phyloP scores from a whole-genome alignment of 2,113 vertebrate species.

The Irena cyanogastra region DNA sequence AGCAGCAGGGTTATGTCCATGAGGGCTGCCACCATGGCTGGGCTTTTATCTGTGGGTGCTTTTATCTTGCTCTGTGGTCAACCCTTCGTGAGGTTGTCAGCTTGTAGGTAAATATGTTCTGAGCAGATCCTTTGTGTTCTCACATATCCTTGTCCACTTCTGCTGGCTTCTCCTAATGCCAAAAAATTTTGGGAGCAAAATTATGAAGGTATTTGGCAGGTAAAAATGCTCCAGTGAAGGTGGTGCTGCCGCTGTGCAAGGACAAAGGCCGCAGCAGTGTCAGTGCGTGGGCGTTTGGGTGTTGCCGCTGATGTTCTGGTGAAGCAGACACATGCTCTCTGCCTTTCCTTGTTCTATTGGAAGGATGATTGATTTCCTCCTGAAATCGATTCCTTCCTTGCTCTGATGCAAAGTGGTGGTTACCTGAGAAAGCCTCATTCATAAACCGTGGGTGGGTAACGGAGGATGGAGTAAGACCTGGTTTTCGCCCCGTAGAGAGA shows the following conservation, averaged over 20 bases:
- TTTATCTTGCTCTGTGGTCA: background rate
- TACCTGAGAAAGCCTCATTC: slow-evolving; percentile 34
- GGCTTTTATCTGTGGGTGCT: background rate
- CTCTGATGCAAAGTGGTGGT: background rate
- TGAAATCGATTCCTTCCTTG: no score
- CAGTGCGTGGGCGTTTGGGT: background rate
- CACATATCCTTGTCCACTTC: background rate
- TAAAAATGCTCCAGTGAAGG: background rate
- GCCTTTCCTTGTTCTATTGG: background rate
- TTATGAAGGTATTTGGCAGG: background rate
- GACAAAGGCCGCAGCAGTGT: background rate
- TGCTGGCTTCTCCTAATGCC: background rate
- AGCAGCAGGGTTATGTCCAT: background rate
- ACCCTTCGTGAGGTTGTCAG: background rate
- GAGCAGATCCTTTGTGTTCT: background rate
- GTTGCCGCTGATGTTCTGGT: background rate
- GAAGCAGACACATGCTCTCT: background rate
- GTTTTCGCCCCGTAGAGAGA: rapidly evolving
- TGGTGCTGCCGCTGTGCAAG: background rate
- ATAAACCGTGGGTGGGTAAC: background rate
- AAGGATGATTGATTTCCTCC: background rate
- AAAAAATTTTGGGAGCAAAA: background rate
- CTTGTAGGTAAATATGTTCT: background rate
- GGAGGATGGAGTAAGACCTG: background rate
- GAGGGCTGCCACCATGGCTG: background rate